These are phyloP conservation scores for Sebastes hopkinsi DNA, from an alignment of 2,797 vertebrate genomes.

Conservation along the genomic window DNA sequence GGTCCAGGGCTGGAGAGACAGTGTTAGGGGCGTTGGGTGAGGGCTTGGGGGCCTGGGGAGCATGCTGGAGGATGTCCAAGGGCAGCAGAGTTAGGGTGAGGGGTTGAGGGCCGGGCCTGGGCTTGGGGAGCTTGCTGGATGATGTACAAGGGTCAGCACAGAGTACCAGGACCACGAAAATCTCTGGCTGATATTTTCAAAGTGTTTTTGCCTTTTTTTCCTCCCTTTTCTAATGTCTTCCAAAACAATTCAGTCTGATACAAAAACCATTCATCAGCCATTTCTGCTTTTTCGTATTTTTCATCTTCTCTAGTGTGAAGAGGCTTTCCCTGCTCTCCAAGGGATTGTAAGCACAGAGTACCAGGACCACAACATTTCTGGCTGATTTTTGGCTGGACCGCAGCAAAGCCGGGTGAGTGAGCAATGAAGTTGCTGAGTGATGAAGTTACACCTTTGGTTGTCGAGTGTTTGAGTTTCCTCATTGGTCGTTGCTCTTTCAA, in stretches of 20 bases:
- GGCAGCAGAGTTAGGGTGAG: not conserved
- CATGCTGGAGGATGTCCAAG: not conserved
- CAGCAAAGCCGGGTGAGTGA: not conserved
- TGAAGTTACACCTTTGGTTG: not conserved
- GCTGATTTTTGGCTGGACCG: not conserved
- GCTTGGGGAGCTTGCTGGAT: not conserved
- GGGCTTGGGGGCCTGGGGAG: not conserved
- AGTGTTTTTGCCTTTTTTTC: not conserved
- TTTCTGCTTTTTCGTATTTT: not conserved
- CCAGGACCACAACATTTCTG: not conserved
- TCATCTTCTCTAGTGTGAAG: not conserved
- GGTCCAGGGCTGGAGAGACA: not conserved
- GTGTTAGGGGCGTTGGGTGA: not conserved
- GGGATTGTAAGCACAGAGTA: too few relatives aligned
- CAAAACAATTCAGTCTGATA: not conserved
- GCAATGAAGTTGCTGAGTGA: not conserved
- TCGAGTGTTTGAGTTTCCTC: too few relatives aligned
- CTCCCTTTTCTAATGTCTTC: not conserved
- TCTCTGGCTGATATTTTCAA: not conserved
- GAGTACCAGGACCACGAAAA: not conserved
- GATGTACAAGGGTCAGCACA: not conserved
- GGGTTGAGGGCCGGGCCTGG: not conserved
- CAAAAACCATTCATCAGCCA: not conserved
- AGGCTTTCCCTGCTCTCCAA: not conserved
- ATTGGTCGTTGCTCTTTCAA: not conserved